These are phyloP conservation scores for Microplitis demolitor DNA, from an alignment of 1,140 invertebrate genomes.

Conservation along the genomic window DNA sequence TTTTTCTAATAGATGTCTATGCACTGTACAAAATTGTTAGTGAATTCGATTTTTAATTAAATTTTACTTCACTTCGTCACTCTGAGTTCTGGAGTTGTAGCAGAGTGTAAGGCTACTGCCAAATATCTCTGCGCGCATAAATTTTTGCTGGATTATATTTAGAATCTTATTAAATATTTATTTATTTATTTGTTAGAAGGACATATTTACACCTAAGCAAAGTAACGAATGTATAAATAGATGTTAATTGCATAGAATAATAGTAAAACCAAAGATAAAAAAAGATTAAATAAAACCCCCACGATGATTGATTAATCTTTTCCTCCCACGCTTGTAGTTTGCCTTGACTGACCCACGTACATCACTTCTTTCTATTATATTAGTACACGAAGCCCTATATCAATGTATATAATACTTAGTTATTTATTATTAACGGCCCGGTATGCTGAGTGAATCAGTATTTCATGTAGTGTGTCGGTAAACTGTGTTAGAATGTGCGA, in stretches of 20 bases:
- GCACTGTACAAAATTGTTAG: too few species aligned
- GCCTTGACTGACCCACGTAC: constrained; percentile 29
- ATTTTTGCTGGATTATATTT: too few species aligned
- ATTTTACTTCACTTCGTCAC: too few species aligned
- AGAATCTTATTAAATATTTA: too few species aligned
- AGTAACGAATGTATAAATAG: not conserved
- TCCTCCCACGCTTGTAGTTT: constrained; percentile 17
- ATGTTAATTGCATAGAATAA: not conserved
- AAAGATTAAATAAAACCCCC: not conserved
- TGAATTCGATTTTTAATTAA: too few species aligned
- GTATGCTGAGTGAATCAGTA: constrained; percentile 29
- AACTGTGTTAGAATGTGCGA: constrained; percentile 40
- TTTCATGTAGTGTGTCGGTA: constrained; percentile 20
- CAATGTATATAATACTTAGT: constrained; percentile 49
- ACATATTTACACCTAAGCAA: not conserved
- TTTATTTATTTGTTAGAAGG: too few species aligned
- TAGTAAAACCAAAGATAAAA: constrained; percentile 1
- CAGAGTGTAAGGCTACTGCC: too few species aligned
- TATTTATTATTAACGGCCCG: constrained; percentile 44
- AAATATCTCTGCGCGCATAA: too few species aligned
- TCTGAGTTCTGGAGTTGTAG: too few species aligned
- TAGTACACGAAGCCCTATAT: constrained; percentile 54
- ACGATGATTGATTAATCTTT: constrained; percentile 11
- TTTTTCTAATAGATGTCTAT: too few species aligned
- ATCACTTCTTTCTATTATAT: constrained; percentile 47